Evolutionary conservation across 2,888 invertebrate species (phyloP), one percentile per base, ranked within the genome.

Genomic region (Bombyx huttoni): DNA sequence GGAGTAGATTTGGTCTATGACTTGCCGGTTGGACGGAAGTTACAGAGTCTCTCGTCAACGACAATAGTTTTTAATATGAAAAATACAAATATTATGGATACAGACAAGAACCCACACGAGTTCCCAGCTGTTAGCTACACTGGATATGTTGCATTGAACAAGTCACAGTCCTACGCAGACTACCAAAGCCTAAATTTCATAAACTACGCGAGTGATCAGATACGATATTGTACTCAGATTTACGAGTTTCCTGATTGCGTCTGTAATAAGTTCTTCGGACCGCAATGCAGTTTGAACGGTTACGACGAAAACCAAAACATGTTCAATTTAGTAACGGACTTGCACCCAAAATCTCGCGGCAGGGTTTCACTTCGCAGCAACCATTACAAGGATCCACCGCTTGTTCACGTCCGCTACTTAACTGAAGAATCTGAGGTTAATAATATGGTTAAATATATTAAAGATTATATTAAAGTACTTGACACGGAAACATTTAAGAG

Each of bases 261-360:
- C 14, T 52, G 50, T 35, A 49, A 54, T 24, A 8, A 46, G 3
- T 14, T 54, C 8, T 52, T 52, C 7, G 40, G 40, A 12, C 12
- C 40, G 7, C 3, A 40, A 1, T 40, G 40, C 12, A 12, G 7
- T 40, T 3, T 12, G 12, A 12, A 40, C 3, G 9, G 40, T 40
- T 40, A 40, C 40, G 40, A 40, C 12, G 9, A 40, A 7, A 40
- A 40, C 40, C 40, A 40, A 40, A 40, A 6, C 2, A 7, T 40
- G 40, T 40, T 40, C 12, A 40, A 40, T 40, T 12, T 40, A 12
- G 40, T 40, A 40, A 40, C 40, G 12, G 40, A 40, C 40, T 40
- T 68, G 5, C 57, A 68, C 24, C 60, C 68, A 0, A 58, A 56
- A 47, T 67, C 69, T 10, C 55, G 64, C 8, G 74, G 73, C 0